phyloP scores from a whole-genome alignment of 2,797 vertebrate species.

The Synanceia verrucosa region DNA sequence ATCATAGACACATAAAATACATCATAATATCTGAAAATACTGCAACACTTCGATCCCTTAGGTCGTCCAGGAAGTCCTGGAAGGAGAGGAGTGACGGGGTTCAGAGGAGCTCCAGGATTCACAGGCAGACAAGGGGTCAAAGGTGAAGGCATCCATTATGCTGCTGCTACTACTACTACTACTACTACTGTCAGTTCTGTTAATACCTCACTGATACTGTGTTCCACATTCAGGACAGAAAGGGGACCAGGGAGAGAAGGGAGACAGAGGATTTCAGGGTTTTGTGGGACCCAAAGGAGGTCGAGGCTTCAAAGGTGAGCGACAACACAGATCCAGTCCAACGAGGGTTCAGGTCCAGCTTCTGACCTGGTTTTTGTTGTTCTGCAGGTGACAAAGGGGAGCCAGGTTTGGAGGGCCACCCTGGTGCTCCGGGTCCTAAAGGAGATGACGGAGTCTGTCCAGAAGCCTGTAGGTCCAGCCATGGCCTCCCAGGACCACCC shows the following conservation, averaged over 20 bases:
- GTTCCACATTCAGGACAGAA: slow-evolving; percentile 69
- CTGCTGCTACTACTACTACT: too few relatives aligned
- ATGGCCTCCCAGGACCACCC: slow-evolving; percentile 47
- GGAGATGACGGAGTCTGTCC: slow-evolving; percentile 73
- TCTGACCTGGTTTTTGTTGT: slow-evolving; percentile 3
- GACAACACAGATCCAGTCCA: neutral
- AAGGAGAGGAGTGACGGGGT: slow-evolving; percentile 63
- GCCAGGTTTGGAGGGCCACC: slow-evolving; percentile 52
- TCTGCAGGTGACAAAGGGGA: slow-evolving; percentile 78
- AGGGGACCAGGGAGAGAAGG: slow-evolving; percentile 71
- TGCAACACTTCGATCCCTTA: too few relatives aligned
- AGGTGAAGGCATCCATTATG: slow-evolving; percentile 55
- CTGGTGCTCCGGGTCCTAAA: slow-evolving; percentile 64
- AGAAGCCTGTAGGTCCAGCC: slow-evolving; percentile 44
- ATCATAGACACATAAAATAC: too few relatives aligned
- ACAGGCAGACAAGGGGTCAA: slow-evolving; percentile 70
- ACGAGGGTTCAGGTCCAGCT: neutral
- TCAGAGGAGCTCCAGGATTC: slow-evolving; percentile 67
- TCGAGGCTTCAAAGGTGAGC: slow-evolving; percentile 73
- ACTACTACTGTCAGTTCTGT: neutral
- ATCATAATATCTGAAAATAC: too few relatives aligned
- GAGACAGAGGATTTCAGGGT: slow-evolving; percentile 59
- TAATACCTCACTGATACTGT: neutral
- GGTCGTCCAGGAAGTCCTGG: slow-evolving; percentile 64
- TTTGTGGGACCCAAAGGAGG: slow-evolving; percentile 62